A percentile compares a stretch with the other conserved stretches of the same genome.
These are phyloP conservation scores for Saccopteryx leptura DNA, from an alignment of 2,113 vertebrate species.

Conservation along the genomic window DNA sequence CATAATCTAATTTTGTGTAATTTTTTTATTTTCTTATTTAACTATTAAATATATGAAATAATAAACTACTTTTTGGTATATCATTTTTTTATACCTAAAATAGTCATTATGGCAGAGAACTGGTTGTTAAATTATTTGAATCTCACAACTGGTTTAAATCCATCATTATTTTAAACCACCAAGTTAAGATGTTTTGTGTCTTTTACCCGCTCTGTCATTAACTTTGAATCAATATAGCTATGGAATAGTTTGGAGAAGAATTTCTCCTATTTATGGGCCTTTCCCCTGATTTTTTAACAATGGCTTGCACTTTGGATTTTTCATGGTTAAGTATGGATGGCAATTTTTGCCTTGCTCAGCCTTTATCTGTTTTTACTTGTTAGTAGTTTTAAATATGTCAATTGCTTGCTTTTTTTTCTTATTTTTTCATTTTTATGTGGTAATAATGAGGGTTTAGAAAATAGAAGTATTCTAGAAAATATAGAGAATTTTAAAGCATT, in stretches of 20 bases:
- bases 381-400: slow-evolving; percentile 9
- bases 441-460: not conserved
- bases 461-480: slow-evolving; percentile 21
- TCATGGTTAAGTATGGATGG: not conserved
- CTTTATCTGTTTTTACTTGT: not conserved
- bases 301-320: slow-evolving; percentile 16
- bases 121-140: too few species aligned
- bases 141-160: not conserved
- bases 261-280: not conserved
- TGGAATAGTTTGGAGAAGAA: not conserved
- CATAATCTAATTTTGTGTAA: too few species aligned
- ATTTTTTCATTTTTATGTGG: not conserved
- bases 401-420: not conserved
- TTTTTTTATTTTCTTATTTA: too few species aligned
- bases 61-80: too few species aligned
- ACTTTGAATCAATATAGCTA: not conserved
- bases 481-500: not conserved
- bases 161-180: not conserved
- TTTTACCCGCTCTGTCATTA: not conserved
- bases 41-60: too few species aligned
- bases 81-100: too few species aligned
- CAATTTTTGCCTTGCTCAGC: not conserved
- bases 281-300: slow-evolving; percentile 17
- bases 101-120: too few species aligned
- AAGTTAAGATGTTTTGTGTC: slow-evolving; percentile 25